Evolutionary conservation across 2,888 invertebrate species (phyloP), one percentile per base, ranked within the genome.

Genomic region (Serripes groenlandicus): DNA sequence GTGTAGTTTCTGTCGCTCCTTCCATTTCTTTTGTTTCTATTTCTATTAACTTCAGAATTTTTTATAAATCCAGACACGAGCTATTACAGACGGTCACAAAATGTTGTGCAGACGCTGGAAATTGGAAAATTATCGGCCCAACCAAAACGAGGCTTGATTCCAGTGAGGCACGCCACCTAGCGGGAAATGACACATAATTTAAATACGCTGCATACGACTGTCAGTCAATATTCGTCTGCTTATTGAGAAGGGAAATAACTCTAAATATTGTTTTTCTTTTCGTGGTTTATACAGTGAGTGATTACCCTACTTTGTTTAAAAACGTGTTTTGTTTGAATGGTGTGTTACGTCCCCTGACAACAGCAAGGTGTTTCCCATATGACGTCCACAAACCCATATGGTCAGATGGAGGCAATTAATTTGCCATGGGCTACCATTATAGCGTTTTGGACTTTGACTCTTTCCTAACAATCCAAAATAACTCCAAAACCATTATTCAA

Each of bases 1-100:
- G 52, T n/a, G 81, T 76, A 3, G 72, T 81, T 49, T 81, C 81
- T 3, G 81, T 72, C 28, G 81, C 81, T 32, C 76, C 81, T 58
- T 81, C 81, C 81, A 81, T 78, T 34, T 75, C 58, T 66, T 28
- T 62, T 62, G 58, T 62, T 28, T 4, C 23, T 21, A 1, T 26
- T 3, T 56, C 11, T 56, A 56, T 23, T 21, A 49, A 69, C 49
- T 42, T 37, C 69, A 69, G 73, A 35, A 62, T 54, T 32, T 28
- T 34, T 28, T 34, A 66, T 42, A 60, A 73, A 73, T 73, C 73
- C 73, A 73, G 73, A 35, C 60, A 73, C 42, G 35, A 60, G 23
- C 42, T 37, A 18, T 49, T 18, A 42, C 73, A 62, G 73, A 73
- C 73, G 49, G 69, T 60, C 73, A 73, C 73, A 60, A 60, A 26